A percentile compares a stretch with the other conserved stretches of the same genome.
Evolutionary conservation across 2,797 vertebrate species (phyloP).

Genomic region (Macroramphosus scolopax): DNA sequence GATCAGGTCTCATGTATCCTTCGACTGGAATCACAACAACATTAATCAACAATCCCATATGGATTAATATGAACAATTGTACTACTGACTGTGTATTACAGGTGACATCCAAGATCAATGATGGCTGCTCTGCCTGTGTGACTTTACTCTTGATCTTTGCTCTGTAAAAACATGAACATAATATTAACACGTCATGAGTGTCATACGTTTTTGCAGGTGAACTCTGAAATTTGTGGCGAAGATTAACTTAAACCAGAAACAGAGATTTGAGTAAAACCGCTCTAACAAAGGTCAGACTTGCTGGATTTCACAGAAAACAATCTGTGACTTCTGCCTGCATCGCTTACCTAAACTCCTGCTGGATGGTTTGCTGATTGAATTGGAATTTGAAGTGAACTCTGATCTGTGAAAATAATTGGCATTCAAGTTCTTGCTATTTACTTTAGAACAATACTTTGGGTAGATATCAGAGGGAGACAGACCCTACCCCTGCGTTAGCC

Average conservation of each 20-base stretch:
- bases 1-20: too few species aligned
- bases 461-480: background rate
- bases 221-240: too few species aligned
- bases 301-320: too few species aligned
- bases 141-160: slow-evolving; percentile 52
- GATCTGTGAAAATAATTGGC: slow-evolving; percentile 48
- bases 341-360: slow-evolving; percentile 60
- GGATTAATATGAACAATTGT: background rate
- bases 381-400: slow-evolving; percentile 59
- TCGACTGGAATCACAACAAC: background rate
- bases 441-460: background rate
- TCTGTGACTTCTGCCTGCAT: too few species aligned
- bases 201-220: too few species aligned
- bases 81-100: slow-evolving; percentile 50
- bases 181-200: background rate
- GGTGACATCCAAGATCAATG: slow-evolving; percentile 57
- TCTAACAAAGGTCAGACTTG: too few species aligned
- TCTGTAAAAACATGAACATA: slow-evolving; percentile 37
- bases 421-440: background rate
- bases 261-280: too few species aligned
- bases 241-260: too few species aligned
- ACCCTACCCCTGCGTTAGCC: slow-evolving; percentile 63
- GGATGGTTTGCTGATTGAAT: slow-evolving; percentile 27
- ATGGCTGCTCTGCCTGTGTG: slow-evolving; percentile 2
- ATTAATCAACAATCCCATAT: background rate